Evolutionary conservation across 2,797 vertebrate species (phyloP).

Genomic region (Alca torda): DNA sequence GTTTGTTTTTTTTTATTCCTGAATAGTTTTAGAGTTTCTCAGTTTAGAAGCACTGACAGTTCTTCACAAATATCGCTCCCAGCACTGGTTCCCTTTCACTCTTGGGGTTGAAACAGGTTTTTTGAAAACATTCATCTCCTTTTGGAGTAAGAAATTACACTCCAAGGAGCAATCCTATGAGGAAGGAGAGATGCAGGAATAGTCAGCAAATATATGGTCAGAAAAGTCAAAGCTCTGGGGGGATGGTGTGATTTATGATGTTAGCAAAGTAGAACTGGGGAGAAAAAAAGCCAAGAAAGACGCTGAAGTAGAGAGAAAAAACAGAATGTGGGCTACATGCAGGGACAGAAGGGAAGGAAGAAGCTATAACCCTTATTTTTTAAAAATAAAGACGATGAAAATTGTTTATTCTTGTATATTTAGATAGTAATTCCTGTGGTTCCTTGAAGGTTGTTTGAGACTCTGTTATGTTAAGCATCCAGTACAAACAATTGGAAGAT

Average conservation of each 20-base stretch:
- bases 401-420: not conserved
- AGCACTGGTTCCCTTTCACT: not conserved
- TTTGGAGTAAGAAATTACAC: not conserved
- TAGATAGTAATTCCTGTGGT: not conserved
- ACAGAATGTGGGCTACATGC: not conserved
- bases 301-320: not conserved
- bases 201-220: slow-evolving; percentile 36
- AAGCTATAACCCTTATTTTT: not conserved
- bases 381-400: not conserved
- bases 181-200: not conserved
- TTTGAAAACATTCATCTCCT: slow-evolving; percentile 27
- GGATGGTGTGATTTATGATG: not conserved
- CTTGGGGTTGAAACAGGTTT: not conserved
- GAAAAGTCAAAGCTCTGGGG: not conserved
- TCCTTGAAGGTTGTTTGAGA: not conserved
- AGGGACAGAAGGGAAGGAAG: not conserved
- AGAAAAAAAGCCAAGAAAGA: not conserved
- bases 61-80: not conserved
- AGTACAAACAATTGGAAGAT: not conserved
- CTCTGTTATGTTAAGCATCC: not conserved
- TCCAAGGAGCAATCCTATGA: slow-evolving; percentile 9
- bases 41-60: not conserved
- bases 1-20: not conserved
- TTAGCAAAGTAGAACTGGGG: not conserved
- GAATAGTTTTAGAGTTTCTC: not conserved